phyloP scores from a whole-genome alignment of 2,888 invertebrate genomes.

The Ophion obscuratus region DNA sequence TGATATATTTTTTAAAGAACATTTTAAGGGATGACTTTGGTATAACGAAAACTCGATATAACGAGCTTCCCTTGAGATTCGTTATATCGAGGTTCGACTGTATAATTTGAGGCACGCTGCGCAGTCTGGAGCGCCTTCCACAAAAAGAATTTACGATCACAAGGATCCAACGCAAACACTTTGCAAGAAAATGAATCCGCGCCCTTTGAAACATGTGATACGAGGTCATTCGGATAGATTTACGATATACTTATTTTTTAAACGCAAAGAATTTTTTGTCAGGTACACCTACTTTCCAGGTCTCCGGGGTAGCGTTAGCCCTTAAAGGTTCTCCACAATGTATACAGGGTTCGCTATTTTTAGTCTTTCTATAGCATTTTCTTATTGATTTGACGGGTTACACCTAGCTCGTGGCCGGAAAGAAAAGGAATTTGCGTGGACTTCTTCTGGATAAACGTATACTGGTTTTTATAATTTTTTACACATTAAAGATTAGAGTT shows the following conservation, averaged over 20 bases:
- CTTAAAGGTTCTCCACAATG: not conserved
- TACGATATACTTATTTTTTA: not conserved
- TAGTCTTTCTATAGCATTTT: not conserved
- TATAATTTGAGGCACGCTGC: not conserved
- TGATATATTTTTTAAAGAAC: too few species aligned
- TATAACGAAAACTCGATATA: too few species aligned
- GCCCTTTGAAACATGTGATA: not conserved
- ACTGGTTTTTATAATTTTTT: too few species aligned
- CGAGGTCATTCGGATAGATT: not conserved
- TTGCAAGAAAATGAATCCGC: not conserved
- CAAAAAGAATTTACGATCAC: not conserved
- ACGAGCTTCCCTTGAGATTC: too few species aligned
- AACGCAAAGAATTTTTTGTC: not conserved
- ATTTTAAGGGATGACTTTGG: too few species aligned
- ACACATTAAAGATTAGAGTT: too few species aligned
- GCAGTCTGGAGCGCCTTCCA: too few species aligned
- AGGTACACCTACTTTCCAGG: not conserved
- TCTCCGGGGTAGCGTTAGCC: not conserved
- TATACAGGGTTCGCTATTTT: not conserved
- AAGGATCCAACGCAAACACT: not conserved
- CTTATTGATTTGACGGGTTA: not conserved
- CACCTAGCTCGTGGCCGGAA: too few species aligned
- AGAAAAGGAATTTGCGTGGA: too few species aligned
- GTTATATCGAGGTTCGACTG: too few species aligned
- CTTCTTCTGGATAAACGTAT: too few species aligned